phyloP scores from a whole-genome alignment of 2,888 invertebrate species.

The Uropetala carovei region DNA sequence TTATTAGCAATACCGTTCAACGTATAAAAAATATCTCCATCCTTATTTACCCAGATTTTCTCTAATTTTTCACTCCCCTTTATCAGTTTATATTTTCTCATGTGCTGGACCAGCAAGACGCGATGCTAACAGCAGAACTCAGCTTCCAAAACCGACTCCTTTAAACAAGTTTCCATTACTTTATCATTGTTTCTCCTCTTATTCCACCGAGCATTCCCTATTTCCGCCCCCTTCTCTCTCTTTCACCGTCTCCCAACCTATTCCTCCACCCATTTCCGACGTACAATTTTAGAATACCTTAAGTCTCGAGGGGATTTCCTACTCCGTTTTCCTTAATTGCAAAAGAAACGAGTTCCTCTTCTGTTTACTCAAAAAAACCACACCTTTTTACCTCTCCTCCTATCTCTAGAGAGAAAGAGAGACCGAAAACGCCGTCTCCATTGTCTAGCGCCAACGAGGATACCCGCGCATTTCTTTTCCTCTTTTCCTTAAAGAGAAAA shows the following conservation, averaged over 20 bases:
- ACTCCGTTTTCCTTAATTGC: constrained; percentile 37
- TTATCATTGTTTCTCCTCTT: neutral
- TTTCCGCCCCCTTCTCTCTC: neutral
- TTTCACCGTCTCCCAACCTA: neutral
- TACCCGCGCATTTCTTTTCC: neutral
- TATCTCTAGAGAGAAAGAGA: neutral
- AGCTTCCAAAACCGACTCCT: neutral
- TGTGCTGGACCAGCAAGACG: neutral
- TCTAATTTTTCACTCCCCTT: neutral
- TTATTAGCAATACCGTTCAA: neutral
- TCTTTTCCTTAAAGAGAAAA: neutral
- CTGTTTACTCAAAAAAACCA: constrained; percentile 27
- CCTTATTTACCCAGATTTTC: no score
- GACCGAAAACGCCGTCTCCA: constrained; percentile 54
- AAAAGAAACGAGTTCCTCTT: constrained; percentile 44
- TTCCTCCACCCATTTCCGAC: neutral
- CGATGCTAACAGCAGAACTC: no score
- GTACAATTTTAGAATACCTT: constrained; percentile 6
- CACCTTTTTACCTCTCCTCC: constrained; percentile 32
- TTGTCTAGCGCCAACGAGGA: constrained; percentile 31
- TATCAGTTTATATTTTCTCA: neutral
- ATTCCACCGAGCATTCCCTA: neutral
- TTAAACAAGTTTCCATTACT: constrained; percentile 2
- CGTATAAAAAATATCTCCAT: neutral
- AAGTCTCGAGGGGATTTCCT: neutral